A percentile compares a stretch with the other conserved stretches of the same genome.
phyloP scores from a whole-genome alignment of 1,140 invertebrate species.

The Ephestia elutella region DNA sequence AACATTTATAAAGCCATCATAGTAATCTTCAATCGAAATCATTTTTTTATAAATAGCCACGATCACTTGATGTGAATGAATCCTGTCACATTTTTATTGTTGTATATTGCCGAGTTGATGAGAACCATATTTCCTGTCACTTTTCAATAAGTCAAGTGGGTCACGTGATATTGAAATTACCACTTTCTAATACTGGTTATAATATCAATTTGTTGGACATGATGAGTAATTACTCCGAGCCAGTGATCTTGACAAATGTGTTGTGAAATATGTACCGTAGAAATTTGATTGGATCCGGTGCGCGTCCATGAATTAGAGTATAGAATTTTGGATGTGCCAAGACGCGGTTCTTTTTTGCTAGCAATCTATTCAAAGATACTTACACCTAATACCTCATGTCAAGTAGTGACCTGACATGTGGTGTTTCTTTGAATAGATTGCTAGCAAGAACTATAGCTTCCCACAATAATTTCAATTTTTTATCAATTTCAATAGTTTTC shows the following conservation, averaged over 20 bases:
- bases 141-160: slow-evolving; percentile 31
- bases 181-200: slow-evolving; percentile 57
- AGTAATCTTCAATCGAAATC: not conserved
- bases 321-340: slow-evolving; percentile 1
- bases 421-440: too few relatives aligned
- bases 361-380: too few relatives aligned
- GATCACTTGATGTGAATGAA: not conserved
- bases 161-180: slow-evolving; percentile 24
- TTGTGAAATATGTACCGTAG: slow-evolving; percentile 57
- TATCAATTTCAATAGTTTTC: too few relatives aligned
- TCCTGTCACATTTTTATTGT: slow-evolving; percentile 1
- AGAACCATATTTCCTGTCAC: slow-evolving; percentile 38
- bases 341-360: too few relatives aligned
- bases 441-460: too few relatives aligned
- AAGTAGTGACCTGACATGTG: too few relatives aligned
- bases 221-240: slow-evolving; percentile 56
- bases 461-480: too few relatives aligned
- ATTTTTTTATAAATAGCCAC: too few relatives aligned
- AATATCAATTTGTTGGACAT: slow-evolving; percentile 56
- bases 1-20: too few relatives aligned
- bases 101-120: slow-evolving; percentile 13
- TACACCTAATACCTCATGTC: too few relatives aligned
- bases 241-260: slow-evolving; percentile 59
- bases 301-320: slow-evolving; percentile 6
- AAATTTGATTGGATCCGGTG: slow-evolving; percentile 54